These are phyloP conservation scores for Himalopsyche kuldschensis DNA, from an alignment of 2,888 invertebrate genomes.

Conservation along the genomic window DNA sequence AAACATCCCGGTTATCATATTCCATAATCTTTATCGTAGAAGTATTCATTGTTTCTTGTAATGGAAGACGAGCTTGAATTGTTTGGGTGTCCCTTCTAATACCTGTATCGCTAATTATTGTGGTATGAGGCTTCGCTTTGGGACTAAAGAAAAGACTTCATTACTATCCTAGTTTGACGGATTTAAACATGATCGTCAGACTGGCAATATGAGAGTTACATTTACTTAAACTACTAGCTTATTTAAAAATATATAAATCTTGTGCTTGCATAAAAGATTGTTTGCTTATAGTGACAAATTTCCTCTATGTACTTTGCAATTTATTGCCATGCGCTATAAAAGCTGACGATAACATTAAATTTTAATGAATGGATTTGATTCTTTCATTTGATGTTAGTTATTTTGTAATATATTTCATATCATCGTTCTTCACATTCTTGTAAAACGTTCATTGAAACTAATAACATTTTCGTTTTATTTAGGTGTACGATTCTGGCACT, in stretches of 20 bases:
- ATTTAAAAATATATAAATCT: too few species aligned
- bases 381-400: too few species aligned
- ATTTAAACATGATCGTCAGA: slow-evolving; percentile 9
- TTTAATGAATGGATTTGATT: too few species aligned
- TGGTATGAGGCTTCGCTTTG: slow-evolving; percentile 26
- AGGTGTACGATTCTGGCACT: slow-evolving; percentile 97
- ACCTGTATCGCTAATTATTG: slow-evolving; percentile 3
- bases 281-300: too few species aligned
- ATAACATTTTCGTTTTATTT: background rate
- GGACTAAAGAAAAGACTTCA: slow-evolving; percentile 25
- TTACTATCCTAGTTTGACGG: slow-evolving; percentile 27
- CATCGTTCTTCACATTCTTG: too few species aligned
- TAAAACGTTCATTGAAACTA: too few species aligned
- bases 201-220: slow-evolving; percentile 26
- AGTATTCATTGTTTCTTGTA: background rate
- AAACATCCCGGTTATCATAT: background rate
- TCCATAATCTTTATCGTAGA: background rate
- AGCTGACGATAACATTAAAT: too few species aligned
- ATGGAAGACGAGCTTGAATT: background rate
- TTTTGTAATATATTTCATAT: too few species aligned
- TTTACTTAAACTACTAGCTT: background rate
- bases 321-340: too few species aligned
- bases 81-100: slow-evolving; percentile 27
- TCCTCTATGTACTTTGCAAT: too few species aligned
- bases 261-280: too few species aligned